phyloP scores from a whole-genome alignment of 2,797 vertebrate species.

The Balearica regulorum region DNA sequence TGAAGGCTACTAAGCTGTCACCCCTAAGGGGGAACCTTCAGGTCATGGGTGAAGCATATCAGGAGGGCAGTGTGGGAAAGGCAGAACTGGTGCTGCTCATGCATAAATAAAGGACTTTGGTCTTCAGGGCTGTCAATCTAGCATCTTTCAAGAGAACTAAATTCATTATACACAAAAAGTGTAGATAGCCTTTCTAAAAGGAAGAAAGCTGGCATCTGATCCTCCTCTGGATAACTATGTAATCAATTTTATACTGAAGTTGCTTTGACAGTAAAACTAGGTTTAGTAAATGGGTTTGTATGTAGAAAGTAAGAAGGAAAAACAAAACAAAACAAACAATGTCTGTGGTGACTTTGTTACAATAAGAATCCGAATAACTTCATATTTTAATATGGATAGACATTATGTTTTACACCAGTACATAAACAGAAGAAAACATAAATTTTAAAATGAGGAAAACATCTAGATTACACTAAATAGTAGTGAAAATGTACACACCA shows the following conservation, averaged over 20 bases:
- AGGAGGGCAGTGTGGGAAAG: conserved; percentile 61
- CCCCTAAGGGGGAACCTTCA: conserved; percentile 20
- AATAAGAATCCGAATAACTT: not conserved
- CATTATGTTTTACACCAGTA: not conserved
- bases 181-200: conserved; percentile 1
- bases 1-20: conserved; percentile 38
- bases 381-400: not conserved
- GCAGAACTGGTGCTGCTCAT: conserved; percentile 52
- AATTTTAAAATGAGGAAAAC: not conserved
- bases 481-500: not conserved
- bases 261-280: not conserved
- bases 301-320: not conserved
- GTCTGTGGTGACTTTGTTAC: not conserved
- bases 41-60: conserved; percentile 55
- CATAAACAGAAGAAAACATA: not conserved
- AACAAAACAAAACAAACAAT: not conserved
- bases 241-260: conserved; percentile 10
- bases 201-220: conserved; percentile 13
- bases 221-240: not conserved
- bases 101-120: conserved; percentile 63
- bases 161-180: conserved; percentile 22
- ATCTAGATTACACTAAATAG: not conserved
- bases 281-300: not conserved
- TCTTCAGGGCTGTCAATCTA: conserved; percentile 63
- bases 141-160: conserved; percentile 56